A percentile compares a stretch with the other conserved stretches of the same genome.
phyloP scores from a whole-genome alignment of 2,797 vertebrate species.

The Capromys pilorides region DNA sequence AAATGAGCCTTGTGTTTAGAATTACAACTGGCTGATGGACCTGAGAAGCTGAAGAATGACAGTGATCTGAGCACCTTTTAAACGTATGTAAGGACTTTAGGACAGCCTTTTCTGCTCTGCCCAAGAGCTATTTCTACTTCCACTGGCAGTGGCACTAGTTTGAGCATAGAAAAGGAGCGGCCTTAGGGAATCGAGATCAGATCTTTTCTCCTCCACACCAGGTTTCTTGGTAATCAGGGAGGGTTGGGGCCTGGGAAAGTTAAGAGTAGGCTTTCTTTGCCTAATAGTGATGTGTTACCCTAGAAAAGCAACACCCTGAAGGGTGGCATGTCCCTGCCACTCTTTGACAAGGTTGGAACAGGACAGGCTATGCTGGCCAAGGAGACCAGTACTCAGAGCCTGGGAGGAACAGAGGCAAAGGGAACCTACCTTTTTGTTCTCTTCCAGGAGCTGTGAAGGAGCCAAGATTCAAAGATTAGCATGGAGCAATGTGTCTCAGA shows the following conservation, averaged over 20 bases:
- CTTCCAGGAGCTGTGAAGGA: slow-evolving; percentile 45
- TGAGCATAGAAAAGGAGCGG: background rate
- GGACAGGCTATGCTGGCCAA: background rate
- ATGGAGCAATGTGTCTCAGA: background rate
- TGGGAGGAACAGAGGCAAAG: background rate
- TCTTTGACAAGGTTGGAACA: background rate
- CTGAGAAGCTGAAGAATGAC: background rate
- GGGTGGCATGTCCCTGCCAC: background rate
- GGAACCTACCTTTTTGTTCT: slow-evolving; percentile 35
- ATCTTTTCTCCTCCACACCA: background rate
- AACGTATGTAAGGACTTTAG: background rate
- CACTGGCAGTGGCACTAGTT: background rate
- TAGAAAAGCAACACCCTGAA: background rate
- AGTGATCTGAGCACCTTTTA: background rate
- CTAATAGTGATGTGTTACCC: too few species aligned
- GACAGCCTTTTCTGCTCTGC: background rate
- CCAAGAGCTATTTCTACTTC: background rate
- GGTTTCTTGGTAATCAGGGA: too few species aligned
- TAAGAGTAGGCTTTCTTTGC: background rate
- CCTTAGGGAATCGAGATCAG: background rate
- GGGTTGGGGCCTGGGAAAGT: background rate
- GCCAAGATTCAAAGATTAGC: slow-evolving; percentile 36
- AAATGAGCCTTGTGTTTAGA: background rate
- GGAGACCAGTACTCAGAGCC: background rate
- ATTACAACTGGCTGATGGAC: background rate